These are phyloP conservation scores for Cyrtorhinus lividipennis DNA, from an alignment of 1,140 invertebrate genomes.

Conservation along the genomic window DNA sequence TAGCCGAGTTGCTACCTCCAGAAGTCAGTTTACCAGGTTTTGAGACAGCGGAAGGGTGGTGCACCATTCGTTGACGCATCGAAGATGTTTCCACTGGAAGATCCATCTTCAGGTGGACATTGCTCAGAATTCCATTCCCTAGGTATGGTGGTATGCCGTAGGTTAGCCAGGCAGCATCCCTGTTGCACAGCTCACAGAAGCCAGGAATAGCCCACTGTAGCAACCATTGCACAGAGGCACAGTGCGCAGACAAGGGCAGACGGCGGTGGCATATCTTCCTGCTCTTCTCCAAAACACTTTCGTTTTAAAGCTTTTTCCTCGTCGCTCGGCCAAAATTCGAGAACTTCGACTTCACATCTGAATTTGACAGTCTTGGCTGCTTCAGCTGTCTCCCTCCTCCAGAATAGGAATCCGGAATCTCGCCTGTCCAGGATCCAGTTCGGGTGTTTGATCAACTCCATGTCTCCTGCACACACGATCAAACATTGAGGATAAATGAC, in stretches of 20 bases:
- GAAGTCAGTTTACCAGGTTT: no score
- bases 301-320: constrained; percentile 23
- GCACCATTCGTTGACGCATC: no score
- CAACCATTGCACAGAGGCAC: constrained; percentile 18
- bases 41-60: no score
- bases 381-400: constrained; percentile 30
- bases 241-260: constrained; percentile 15
- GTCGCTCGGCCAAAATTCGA: constrained; percentile 33
- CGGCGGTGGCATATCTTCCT: constrained; percentile 19
- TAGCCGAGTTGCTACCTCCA: no score
- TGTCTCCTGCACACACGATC: background rate
- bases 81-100: no score
- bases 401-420: constrained; percentile 31
- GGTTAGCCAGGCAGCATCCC: no score
- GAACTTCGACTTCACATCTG: constrained; percentile 35
- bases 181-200: background rate
- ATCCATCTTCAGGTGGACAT: no score
- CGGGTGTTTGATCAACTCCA: constrained; percentile 21
- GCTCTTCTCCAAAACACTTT: background rate
- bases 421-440: constrained; percentile 37
- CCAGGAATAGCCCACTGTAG: constrained; percentile 20
- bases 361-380: constrained; percentile 32
- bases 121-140: no score
- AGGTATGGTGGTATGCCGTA: no score
- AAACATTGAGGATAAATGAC: no score